Evolutionary conservation across 2,888 invertebrate species (phyloP), one percentile per base, ranked within the genome.

Genomic region (Notodonta dromedarius): DNA sequence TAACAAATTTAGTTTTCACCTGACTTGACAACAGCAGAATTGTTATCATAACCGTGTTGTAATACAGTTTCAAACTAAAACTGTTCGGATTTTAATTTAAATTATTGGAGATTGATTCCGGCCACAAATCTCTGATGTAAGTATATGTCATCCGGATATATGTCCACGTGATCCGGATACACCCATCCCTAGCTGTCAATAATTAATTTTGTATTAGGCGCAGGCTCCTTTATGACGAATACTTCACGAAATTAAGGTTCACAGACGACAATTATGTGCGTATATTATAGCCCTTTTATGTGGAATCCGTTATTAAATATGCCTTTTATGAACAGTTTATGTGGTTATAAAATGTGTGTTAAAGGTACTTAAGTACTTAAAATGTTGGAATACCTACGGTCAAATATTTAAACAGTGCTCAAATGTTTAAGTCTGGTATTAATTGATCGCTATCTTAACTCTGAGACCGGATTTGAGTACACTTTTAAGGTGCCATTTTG

Each of bases 181-280:
- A 46, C 54, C 46, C 46, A 14, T 39, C 44, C 35, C 39, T 44
- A 39, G 2, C 35, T 6, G 35, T 66, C 56, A 48, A 60, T 63
- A 63, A 70, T 65, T 63, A 65, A 69, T 61, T 63, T 68, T 70
- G 56, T 61, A 66, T 71, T 63, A 61, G 12, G 46, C 52, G 32
- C 24, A 46, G 12, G 14, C 48, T 44, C 53, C 46, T 61, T 62
- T 8, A 54, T 63, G n/a, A 63, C 4, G 12, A 58, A 60, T 40
- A 52, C 48, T 60, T 62, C 35, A 66, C n/a, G 5, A 58, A 59
- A 69, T 63, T 58, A 55, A 54, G 48, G 57, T 56, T 53, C 32
- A 12, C 6, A 53, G n/a, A 4, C 51, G 35, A n/a, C 16, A 16
- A 57, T 42, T 61, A 60, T 13, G 14, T 44, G 24, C 40, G 12